Evolutionary conservation across 1,140 invertebrate species (phyloP).

Genomic region (Oedothorax gibbosus): DNA sequence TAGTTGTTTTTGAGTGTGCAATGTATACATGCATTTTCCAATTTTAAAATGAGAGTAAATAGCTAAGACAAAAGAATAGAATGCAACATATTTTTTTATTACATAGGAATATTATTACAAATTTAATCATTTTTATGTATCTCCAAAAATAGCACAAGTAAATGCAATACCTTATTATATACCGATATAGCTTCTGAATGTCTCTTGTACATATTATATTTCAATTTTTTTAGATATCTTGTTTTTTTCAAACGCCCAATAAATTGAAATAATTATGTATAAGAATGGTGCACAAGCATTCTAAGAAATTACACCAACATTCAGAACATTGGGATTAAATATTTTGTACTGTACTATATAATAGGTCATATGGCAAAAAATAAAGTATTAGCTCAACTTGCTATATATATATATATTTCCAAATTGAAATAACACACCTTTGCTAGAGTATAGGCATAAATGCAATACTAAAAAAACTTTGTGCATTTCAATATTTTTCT

Average conservation of each 20-base stretch:
- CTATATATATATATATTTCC: no score
- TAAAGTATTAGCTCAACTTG: no score
- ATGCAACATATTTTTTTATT: constrained; percentile 63
- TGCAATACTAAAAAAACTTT: no score
- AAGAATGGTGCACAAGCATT: neutral
- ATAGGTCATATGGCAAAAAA: no score
- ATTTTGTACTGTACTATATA: neutral
- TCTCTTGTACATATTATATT: neutral
- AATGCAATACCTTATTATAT: constrained; percentile 7
- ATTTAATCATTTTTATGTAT: constrained; percentile 55
- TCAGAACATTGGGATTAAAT: neutral
- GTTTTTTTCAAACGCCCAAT: neutral
- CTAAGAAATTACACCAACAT: neutral
- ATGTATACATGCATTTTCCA: no score
- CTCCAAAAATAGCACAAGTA: constrained; percentile 63
- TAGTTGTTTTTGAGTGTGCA: no score
- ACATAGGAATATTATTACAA: constrained; percentile 63
- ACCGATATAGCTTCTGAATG: constrained; percentile 31
- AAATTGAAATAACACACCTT: no score
- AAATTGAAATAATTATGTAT: neutral
- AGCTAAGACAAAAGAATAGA: constrained; percentile 52
- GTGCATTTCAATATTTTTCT: no score
- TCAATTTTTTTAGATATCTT: no score
- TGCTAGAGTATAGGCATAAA: no score
- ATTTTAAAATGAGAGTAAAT: neutral